These are phyloP conservation scores for Cryptoprocta ferox DNA, from an alignment of 2,797 vertebrate species.

Conservation along the genomic window DNA sequence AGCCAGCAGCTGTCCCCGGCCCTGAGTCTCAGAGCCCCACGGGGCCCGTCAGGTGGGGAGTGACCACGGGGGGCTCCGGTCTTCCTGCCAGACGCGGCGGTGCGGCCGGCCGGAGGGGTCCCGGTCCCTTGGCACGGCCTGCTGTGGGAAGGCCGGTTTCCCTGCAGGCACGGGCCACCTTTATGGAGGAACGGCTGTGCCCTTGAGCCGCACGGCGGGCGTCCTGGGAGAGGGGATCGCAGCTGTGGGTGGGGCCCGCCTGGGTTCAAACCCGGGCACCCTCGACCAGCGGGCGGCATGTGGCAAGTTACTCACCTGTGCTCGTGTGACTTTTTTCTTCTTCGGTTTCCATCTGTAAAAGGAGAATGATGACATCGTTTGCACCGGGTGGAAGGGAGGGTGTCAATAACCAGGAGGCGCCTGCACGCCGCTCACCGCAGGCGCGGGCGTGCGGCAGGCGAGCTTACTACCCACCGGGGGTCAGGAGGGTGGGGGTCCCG, in stretches of 20 bases:
- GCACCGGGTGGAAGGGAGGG: neutral
- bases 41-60: neutral
- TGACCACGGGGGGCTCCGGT: neutral
- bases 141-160: neutral
- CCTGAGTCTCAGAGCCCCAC: neutral
- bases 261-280: neutral
- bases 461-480: neutral
- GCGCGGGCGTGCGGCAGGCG: neutral
- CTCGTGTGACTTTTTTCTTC: neutral
- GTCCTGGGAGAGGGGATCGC: neutral
- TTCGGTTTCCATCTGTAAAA: neutral
- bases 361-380: conserved; percentile 59
- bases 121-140: too few relatives aligned
- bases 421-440: neutral
- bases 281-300: neutral
- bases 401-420: neutral
- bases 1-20: conserved; percentile 64
- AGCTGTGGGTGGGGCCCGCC: neutral
- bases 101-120: too few relatives aligned
- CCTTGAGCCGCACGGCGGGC: neutral
- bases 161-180: neutral
- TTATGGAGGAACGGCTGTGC: neutral
- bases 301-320: neutral
- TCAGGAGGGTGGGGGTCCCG: neutral
- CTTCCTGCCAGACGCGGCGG: neutral